These are phyloP conservation scores for Indri indri DNA, from an alignment of 2,113 vertebrate genomes.

Conservation along the genomic window DNA sequence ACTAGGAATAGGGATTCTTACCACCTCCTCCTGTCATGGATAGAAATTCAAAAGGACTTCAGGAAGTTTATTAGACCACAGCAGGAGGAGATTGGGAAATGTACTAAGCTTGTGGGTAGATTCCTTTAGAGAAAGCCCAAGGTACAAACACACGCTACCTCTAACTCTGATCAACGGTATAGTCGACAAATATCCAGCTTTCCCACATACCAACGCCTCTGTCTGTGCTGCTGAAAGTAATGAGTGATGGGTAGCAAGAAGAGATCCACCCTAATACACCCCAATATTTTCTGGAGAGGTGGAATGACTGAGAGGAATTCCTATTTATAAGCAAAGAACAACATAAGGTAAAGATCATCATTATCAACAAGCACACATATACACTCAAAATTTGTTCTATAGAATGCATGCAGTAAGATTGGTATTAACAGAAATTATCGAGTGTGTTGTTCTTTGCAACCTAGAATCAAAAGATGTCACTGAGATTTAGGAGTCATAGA, in stretches of 20 bases:
- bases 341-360: not conserved
- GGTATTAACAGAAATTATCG: not conserved
- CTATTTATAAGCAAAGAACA: not conserved
- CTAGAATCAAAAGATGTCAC: not conserved
- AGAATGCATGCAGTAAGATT: not conserved
- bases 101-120: fast-evolving
- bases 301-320: not conserved
- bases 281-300: not conserved
- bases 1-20: not conserved
- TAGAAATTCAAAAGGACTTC: not conserved
- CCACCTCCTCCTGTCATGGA: not conserved
- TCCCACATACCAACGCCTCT: not conserved
- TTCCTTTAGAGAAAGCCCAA: not conserved
- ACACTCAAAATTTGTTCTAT: not conserved
- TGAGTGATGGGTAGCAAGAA: not conserved
- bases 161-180: not conserved
- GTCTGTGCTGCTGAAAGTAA: not conserved
- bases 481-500: not conserved
- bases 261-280: not conserved
- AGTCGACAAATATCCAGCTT: not conserved
- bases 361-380: not conserved
- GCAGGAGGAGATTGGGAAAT: not conserved
- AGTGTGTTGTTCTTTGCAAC: not conserved
- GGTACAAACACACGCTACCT: not conserved
- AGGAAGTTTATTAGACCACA: not conserved